These are phyloP conservation scores for Puma concolor DNA, from an alignment of 2,113 vertebrate genomes.

Conservation along the genomic window DNA sequence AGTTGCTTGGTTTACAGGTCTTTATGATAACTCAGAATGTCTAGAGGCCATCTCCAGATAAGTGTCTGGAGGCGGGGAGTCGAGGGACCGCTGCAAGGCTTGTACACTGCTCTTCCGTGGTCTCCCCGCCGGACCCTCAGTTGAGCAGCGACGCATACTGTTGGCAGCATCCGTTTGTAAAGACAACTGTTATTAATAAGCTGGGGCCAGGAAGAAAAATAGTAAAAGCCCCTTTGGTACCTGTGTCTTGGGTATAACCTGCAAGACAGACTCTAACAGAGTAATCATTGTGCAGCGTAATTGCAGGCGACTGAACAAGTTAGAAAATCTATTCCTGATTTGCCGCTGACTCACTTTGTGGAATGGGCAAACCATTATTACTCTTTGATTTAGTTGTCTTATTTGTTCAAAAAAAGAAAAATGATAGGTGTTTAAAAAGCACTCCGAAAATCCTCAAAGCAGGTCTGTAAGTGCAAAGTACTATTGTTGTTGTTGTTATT, in stretches of 20 bases:
- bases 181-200: neutral
- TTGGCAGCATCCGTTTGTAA: neutral
- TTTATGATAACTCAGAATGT: neutral
- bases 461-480: constrained; percentile 59
- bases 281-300: constrained; percentile 48
- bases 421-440: constrained; percentile 69
- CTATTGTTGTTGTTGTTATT: constrained; percentile 65
- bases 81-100: neutral
- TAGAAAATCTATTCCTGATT: constrained; percentile 69
- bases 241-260: constrained; percentile 44
- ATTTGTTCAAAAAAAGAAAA: constrained; percentile 66
- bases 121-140: neutral
- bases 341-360: constrained; percentile 65
- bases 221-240: constrained; percentile 5
- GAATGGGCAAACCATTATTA: constrained; percentile 72
- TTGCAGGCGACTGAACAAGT: constrained; percentile 59
- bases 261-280: constrained; percentile 16
- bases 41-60: neutral
- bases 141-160: neutral
- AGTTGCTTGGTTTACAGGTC: neutral
- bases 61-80: neutral
- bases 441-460: constrained; percentile 66
- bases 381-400: constrained; percentile 72
- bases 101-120: neutral
- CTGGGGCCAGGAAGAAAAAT: neutral